These are phyloP conservation scores for Notodonta ziczac DNA, from an alignment of 2,888 invertebrate genomes.

Conservation along the genomic window DNA sequence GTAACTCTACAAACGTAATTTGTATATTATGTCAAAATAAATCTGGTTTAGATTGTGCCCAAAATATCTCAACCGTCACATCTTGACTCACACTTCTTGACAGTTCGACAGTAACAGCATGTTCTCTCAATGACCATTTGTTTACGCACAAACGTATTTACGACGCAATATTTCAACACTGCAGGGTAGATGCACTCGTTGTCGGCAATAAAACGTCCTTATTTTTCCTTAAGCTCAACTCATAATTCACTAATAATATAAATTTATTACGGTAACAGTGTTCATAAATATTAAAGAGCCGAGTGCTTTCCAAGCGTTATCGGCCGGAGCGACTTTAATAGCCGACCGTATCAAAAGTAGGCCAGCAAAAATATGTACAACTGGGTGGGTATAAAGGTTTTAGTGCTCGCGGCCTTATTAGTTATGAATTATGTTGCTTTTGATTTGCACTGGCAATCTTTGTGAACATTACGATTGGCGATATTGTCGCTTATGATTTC, in stretches of 20 bases:
- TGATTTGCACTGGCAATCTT: constrained; percentile 3
- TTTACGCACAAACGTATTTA: background rate
- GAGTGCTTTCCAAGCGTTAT: constrained; percentile 46
- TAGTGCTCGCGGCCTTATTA: constrained; percentile 15
- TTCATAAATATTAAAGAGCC: constrained; percentile 46
- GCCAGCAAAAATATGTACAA: constrained; percentile 52
- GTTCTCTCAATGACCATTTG: too few species aligned
- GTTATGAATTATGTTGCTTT: constrained; percentile 12
- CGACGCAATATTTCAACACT: background rate
- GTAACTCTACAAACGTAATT: too few species aligned
- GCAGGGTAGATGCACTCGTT: background rate
- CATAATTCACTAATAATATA: constrained; percentile 25
- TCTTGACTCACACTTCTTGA: too few species aligned
- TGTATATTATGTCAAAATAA: too few species aligned
- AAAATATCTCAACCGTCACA: too few species aligned
- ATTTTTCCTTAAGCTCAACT: constrained; percentile 4
- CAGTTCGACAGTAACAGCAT: too few species aligned
- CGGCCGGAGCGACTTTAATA: constrained; percentile 39
- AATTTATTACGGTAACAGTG: constrained; percentile 25
- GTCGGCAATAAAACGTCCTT: constrained; percentile 3
- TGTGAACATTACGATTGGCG: background rate
- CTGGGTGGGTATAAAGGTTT: constrained; percentile 23
- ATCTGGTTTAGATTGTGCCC: too few species aligned
- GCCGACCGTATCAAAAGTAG: constrained; percentile 50
- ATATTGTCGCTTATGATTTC: background rate